Evolutionary conservation across 2,113 vertebrate genomes (phyloP).

Genomic region (Cynoglossus semilaevis): DNA sequence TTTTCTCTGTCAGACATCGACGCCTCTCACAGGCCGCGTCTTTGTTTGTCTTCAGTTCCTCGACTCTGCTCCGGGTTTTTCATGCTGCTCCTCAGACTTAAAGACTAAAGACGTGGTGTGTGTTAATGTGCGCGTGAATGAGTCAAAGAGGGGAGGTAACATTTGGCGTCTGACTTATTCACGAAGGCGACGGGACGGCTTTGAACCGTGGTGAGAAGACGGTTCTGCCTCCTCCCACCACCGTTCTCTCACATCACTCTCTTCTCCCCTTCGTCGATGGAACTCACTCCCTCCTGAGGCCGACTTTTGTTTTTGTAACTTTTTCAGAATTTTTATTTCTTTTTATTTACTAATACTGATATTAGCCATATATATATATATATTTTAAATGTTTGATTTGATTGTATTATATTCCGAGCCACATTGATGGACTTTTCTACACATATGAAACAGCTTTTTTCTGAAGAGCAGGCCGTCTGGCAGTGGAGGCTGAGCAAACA

Average conservation of each 20-base stretch:
- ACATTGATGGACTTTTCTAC: too few relatives aligned
- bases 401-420: too few relatives aligned
- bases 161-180: constrained; percentile 71
- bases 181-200: constrained; percentile 64
- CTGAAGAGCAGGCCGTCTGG: too few relatives aligned
- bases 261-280: constrained; percentile 28
- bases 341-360: too few relatives aligned
- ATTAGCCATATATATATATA: too few relatives aligned
- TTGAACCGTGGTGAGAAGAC: constrained; percentile 64
- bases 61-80: too few relatives aligned
- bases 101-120: neutral
- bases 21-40: neutral
- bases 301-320: neutral
- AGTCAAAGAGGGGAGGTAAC: constrained; percentile 48
- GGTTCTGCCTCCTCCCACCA: constrained; percentile 52
- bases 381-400: too few relatives aligned
- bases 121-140: constrained; percentile 21
- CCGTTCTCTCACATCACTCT: constrained; percentile 50
- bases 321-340: too few relatives aligned
- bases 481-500: too few relatives aligned
- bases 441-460: too few relatives aligned
- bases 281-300: neutral
- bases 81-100: neutral
- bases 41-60: neutral
- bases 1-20: constrained; percentile 46